These are phyloP conservation scores for Meteorus cinctellus DNA, from an alignment of 2,888 invertebrate species.

Conservation along the genomic window DNA sequence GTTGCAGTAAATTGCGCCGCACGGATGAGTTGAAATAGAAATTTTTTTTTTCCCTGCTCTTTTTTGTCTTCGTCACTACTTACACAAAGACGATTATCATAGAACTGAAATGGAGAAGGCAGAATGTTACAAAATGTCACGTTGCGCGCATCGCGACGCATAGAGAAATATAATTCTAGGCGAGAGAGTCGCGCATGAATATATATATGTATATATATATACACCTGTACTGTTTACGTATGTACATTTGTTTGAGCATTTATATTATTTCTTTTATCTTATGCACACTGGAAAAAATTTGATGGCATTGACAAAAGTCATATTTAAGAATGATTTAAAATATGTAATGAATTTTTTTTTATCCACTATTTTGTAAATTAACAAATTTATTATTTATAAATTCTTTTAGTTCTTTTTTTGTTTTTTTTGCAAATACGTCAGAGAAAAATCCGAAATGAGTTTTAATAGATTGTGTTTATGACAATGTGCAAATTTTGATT, in stretches of 20 bases:
- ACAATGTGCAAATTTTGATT: too few relatives aligned
- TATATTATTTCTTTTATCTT: slow-evolving; percentile 47
- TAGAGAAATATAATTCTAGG: slow-evolving; percentile 14
- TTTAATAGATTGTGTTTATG: too few relatives aligned
- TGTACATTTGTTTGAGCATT: slow-evolving; percentile 47
- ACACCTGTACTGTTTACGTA: slow-evolving; percentile 38
- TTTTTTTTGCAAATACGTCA: neutral
- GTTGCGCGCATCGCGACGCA: slow-evolving; percentile 34
- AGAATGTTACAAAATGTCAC: slow-evolving; percentile 25
- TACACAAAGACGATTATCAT: slow-evolving; percentile 31
- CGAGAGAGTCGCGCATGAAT: neutral
- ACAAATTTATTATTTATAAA: neutral
- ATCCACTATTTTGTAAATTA: neutral
- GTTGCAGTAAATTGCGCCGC: slow-evolving; percentile 24
- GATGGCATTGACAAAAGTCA: slow-evolving; percentile 37
- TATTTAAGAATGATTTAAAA: slow-evolving; percentile 19
- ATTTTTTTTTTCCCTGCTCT: neutral
- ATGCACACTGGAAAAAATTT: slow-evolving; percentile 47
- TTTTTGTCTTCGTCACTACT: neutral
- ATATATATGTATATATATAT: slow-evolving; percentile 4
- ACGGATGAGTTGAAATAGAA: slow-evolving; percentile 7
- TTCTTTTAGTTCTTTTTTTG: neutral
- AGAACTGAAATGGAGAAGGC: neutral
- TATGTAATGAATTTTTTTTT: slow-evolving; percentile 30
- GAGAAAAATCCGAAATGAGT: too few relatives aligned